Conservation (phyloP, 2,888 invertebrate genomes). For the Pterostichus niger region DNA sequence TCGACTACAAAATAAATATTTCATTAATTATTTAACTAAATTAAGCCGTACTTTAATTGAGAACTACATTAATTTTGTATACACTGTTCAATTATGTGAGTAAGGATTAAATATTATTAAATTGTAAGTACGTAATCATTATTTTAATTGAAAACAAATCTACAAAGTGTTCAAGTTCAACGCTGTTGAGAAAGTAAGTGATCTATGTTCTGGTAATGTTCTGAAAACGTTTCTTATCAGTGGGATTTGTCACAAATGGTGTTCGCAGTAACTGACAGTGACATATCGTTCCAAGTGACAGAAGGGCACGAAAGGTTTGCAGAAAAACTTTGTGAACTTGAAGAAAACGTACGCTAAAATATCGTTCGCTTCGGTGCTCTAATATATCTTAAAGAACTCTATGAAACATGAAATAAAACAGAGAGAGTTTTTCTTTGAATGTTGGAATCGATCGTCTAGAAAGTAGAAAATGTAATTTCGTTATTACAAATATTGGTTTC, state of each 20-base stretch:
- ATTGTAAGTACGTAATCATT: too few relatives aligned
- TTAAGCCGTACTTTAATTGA: not conserved
- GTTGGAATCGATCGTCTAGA: not conserved
- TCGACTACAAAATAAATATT: not conserved
- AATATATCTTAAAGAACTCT: constrained; percentile 1
- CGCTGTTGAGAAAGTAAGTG: constrained; percentile 15
- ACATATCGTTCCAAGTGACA: constrained; percentile 14
- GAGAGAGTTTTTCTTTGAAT: not conserved
- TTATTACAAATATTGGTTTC: not conserved
- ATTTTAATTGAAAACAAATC: not conserved
- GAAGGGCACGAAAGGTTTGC: not conserved
- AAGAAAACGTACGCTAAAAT: not conserved
- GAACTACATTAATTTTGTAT: too few relatives aligned
- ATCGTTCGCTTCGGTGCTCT: not conserved
- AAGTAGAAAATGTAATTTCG: not conserved
- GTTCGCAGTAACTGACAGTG: constrained; percentile 23
- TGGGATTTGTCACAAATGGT: constrained; percentile 30
- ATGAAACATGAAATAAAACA: not conserved
- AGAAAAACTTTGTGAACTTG: constrained; percentile 3
- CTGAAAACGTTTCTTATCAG: constrained; percentile 26
- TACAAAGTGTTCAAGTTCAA: not conserved
- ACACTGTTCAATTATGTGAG: too few relatives aligned
- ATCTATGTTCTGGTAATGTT: constrained; percentile 19
- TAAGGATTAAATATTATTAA: too few relatives aligned
- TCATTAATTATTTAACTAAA: not conserved